phyloP scores from a whole-genome alignment of 2,113 vertebrate species.

The Toxotes jaculatrix region DNA sequence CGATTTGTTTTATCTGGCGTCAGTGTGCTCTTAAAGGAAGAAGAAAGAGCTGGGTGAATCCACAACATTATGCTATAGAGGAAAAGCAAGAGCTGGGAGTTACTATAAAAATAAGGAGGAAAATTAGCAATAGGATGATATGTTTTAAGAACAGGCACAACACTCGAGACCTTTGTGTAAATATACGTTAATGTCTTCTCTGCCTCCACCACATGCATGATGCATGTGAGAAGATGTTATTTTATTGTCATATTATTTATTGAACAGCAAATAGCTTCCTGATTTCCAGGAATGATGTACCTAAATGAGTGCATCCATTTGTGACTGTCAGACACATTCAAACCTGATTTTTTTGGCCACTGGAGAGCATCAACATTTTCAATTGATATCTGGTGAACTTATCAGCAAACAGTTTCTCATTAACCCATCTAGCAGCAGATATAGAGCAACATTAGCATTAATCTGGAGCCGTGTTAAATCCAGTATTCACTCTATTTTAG shows the following conservation, averaged over 20 bases:
- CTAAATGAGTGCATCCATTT: not conserved
- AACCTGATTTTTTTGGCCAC: not conserved
- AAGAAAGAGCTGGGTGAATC: constrained; percentile 15
- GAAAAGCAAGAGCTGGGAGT: not conserved
- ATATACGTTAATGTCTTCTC: not conserved
- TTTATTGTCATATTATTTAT: not conserved
- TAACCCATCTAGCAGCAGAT: not conserved
- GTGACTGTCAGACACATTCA: not conserved
- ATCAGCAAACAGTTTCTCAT: not conserved
- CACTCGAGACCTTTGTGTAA: not conserved
- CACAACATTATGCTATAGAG: constrained; percentile 21
- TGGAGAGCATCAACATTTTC: not conserved
- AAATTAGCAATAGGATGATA: not conserved
- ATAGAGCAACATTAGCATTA: not conserved
- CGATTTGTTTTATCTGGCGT: constrained; percentile 30
- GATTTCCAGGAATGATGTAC: not conserved
- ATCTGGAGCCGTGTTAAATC: not conserved
- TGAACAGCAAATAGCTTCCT: not conserved
- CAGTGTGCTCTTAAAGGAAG: not conserved
- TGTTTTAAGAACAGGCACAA: constrained; percentile 3
- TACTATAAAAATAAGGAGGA: not conserved
- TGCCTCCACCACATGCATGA: not conserved
- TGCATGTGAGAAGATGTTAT: not conserved
- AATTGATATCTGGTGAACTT: not conserved
- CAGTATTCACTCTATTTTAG: too few species aligned